Percentiles rank a stretch among this genome's conserved stretches.
Conservation (phyloP, 2,888 invertebrate species). For the Eledona agricola region DNA sequence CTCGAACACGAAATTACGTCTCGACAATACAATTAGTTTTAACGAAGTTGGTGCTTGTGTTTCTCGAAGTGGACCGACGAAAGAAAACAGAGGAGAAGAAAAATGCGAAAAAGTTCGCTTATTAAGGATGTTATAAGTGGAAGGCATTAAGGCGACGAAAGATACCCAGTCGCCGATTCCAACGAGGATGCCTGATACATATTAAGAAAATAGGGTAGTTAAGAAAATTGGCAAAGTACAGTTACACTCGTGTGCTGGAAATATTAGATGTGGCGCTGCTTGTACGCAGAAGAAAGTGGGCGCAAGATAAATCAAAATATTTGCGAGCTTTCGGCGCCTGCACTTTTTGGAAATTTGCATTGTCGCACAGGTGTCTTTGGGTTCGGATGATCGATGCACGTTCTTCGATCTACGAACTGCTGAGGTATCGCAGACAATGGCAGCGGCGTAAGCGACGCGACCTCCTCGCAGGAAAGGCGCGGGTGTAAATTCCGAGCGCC, state of each 20-base stretch:
- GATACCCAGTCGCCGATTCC: slow-evolving; percentile 29
- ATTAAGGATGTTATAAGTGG: slow-evolving; percentile 59
- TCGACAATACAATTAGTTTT: slow-evolving; percentile 52
- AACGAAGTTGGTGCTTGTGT: slow-evolving; percentile 55
- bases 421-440: not conserved
- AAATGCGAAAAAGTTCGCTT: slow-evolving; percentile 60
- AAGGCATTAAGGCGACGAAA: slow-evolving; percentile 53
- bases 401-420: not conserved
- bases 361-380: too few species aligned
- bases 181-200: slow-evolving; percentile 50
- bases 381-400: too few species aligned
- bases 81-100: slow-evolving; percentile 51
- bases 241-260: slow-evolving; percentile 57
- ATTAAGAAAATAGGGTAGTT: slow-evolving; percentile 61
- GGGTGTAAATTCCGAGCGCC: slow-evolving; percentile 42
- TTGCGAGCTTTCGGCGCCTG: too few species aligned
- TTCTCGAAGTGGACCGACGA: slow-evolving; percentile 51
- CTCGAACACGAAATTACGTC: slow-evolving; percentile 24
- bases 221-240: slow-evolving; percentile 60
- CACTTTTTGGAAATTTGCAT: too few species aligned
- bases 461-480: slow-evolving; percentile 34
- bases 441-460: slow-evolving; percentile 2
- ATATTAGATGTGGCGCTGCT: slow-evolving; percentile 59
- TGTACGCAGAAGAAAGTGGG: too few species aligned
- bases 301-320: too few species aligned